Evolutionary conservation across 2,113 vertebrate species (phyloP), one percentile per base, ranked within the genome.

Genomic region (Laterallus jamaicensis): DNA sequence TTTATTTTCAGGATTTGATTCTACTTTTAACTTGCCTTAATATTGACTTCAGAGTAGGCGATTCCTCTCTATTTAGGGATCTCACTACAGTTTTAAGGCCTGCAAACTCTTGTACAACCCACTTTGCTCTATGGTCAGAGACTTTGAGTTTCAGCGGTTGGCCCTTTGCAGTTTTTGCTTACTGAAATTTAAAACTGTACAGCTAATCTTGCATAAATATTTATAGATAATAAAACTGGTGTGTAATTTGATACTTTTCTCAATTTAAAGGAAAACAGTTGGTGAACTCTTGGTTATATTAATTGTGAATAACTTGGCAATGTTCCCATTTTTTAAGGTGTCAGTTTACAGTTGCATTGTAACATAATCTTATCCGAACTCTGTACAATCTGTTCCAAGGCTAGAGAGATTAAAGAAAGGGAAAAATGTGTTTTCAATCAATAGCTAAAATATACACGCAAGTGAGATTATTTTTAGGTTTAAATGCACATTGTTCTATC

Each of bases 201-300:
- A 80, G 52, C 86, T 95, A 96, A 92, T 82, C 74, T 90, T 96
- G 67, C 62, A 88, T 90, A 87, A 81, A 93, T 95, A 93, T 95
- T 95, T 96, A 64, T 92, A 68, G 90, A 93, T 92, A 82, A 69
- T 88, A 71, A 94, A 91, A 22, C n/a, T 84, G 81, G 35, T 35
- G 32, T 90, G 55, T 79, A 91, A 86, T 59, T 32, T 10, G 24
- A 96, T 92, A 55, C 55, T 89, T 93, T 70, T 94, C 75, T 90
- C 89, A 92, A 66, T 73, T 95, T 66, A 62, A 93, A 70, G 60
- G 20, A 68, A 95, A 92, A 60, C 1, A 17, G 96, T 96, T 91
- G 86, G 55, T 96, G 71, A 86, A 86, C 79, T 29, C 74, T 88
- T 69, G 40, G 42, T 69, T 89, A 7, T 56, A 83, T 76, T 85